These are phyloP conservation scores for Drosophila pseudotakahashii DNA, from an alignment of 2,888 invertebrate species.

Conservation along the genomic window DNA sequence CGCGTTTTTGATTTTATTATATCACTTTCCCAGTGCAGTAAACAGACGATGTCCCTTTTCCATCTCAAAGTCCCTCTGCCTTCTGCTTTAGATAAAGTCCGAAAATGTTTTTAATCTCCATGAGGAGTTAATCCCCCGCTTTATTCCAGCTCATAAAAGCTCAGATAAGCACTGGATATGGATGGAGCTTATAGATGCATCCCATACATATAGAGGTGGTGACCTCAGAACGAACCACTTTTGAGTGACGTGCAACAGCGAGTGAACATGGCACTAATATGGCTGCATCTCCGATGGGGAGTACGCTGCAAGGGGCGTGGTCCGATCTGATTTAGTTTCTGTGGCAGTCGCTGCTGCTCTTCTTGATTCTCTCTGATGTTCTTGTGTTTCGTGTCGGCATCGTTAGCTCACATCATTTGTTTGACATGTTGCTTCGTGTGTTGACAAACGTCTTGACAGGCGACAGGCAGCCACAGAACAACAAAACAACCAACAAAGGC, in stretches of 20 bases:
- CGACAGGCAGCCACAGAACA: constrained; percentile 55
- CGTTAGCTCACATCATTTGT: constrained; percentile 56
- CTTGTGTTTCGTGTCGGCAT: constrained; percentile 47
- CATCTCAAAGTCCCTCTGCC: not conserved
- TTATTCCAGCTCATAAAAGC: not conserved
- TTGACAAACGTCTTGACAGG: constrained; percentile 75
- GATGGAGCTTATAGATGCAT: not conserved
- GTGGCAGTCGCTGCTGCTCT: constrained; percentile 25
- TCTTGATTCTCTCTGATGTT: constrained; percentile 14
- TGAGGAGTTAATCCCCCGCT: not conserved
- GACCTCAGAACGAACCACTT: constrained; percentile 22
- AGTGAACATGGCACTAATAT: constrained; percentile 68
- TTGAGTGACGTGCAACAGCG: constrained; percentile 63
- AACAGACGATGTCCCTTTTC: no score
- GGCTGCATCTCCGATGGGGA: constrained; percentile 54
- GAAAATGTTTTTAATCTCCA: constrained; percentile 4
- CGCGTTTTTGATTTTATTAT: no score
- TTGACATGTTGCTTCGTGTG: constrained; percentile 54
- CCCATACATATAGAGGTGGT: not conserved
- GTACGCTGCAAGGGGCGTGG: constrained; percentile 41
- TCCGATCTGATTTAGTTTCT: constrained; percentile 36
- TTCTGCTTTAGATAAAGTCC: not conserved
- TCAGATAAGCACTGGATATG: not conserved
- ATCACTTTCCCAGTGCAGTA: not conserved
- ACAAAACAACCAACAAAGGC: constrained; percentile 20